Conservation (phyloP, 2,797 vertebrate genomes). For the Acipenser transmontanus region DNA sequence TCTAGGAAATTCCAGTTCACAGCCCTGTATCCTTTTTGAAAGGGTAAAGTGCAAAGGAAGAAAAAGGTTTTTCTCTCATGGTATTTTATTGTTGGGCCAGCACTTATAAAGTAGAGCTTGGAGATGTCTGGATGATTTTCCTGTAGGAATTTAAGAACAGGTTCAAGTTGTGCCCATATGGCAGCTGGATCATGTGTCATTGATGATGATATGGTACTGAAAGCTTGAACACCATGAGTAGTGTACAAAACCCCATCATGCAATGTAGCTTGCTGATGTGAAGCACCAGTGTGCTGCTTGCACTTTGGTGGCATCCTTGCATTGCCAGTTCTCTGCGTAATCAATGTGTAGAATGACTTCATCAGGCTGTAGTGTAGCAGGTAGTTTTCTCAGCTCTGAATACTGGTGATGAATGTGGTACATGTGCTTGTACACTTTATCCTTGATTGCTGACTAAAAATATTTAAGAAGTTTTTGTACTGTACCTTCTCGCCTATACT, state of each 20-base stretch:
- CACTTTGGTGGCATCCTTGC: neutral
- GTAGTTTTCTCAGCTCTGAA: conserved; percentile 10
- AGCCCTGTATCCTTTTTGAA: neutral
- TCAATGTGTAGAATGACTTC: conserved; percentile 1
- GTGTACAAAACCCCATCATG: conserved; percentile 9
- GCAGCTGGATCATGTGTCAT: conserved; percentile 2
- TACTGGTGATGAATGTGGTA: conserved; percentile 10
- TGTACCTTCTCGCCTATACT: neutral
- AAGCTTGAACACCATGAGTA: neutral
- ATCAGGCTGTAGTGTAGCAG: conserved; percentile 4
- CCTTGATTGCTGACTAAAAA: conserved; percentile 1
- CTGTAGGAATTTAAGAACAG: too few relatives aligned
- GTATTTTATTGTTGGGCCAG: conserved; percentile 3
- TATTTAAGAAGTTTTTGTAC: neutral
- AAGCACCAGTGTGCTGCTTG: neutral
- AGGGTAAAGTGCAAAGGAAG: neutral
- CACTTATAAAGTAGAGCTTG: conserved; percentile 9
- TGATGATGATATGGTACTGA: conserved; percentile 12
- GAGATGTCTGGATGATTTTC: neutral
- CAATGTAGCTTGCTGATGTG: conserved; percentile 9
- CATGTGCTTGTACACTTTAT: conserved; percentile 11
- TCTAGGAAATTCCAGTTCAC: conserved; percentile 1
- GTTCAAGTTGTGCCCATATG: too few relatives aligned
- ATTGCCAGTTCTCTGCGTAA: neutral
- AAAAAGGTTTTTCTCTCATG: neutral